Evolutionary conservation across 1,140 invertebrate species (phyloP).

Genomic region (Lepidurus couesii): DNA sequence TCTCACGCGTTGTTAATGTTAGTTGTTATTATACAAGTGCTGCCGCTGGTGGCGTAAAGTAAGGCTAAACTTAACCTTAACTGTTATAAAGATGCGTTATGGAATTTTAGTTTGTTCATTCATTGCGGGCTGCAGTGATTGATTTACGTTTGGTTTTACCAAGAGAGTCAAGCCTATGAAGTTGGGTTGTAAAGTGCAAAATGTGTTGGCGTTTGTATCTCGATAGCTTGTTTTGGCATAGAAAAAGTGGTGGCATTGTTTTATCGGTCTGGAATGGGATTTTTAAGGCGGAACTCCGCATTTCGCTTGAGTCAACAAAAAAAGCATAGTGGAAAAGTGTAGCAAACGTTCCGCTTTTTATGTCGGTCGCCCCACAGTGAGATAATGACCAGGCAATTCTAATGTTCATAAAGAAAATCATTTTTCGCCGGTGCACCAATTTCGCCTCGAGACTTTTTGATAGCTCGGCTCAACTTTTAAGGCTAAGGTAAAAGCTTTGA

Average conservation of each 20-base stretch:
- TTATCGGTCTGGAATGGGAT: not conserved
- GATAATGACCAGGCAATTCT: conserved; percentile 15
- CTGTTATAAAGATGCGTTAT: too few species aligned
- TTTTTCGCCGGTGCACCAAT: not conserved
- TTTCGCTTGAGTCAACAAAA: conserved; percentile 15
- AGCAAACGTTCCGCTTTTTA: conserved; percentile 5
- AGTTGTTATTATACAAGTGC: too few species aligned
- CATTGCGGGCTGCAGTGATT: too few species aligned
- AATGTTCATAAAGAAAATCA: not conserved
- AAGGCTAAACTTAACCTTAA: too few species aligned
- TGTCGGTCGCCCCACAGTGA: not conserved
- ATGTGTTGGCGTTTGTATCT: too few species aligned
- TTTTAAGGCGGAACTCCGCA: not conserved
- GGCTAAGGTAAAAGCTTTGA: not conserved
- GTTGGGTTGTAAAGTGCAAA: not conserved
- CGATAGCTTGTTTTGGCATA: too few species aligned
- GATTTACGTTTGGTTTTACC: not conserved
- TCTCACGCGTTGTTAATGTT: not conserved
- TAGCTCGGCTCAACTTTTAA: not conserved
- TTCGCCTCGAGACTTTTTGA: not conserved
- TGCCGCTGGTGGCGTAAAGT: too few species aligned
- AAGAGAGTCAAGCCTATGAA: not conserved
- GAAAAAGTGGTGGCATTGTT: too few species aligned
- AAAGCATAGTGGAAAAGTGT: not conserved
- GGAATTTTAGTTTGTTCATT: too few species aligned